Base-by-base conservation (phyloP, 2,888 invertebrate genomes). In the Ditylenchus weischeri region DNA sequence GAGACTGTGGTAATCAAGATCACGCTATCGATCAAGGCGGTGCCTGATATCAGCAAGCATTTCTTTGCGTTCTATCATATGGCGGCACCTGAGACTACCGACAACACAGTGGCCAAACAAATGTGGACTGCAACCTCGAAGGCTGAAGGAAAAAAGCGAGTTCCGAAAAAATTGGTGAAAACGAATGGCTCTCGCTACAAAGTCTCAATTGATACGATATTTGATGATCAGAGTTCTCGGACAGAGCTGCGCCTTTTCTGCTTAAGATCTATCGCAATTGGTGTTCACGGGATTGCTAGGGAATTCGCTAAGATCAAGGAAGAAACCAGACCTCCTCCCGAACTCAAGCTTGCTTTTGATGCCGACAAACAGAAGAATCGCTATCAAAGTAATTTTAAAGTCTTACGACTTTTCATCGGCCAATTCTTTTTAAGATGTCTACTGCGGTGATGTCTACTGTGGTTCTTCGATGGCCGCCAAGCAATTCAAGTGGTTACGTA, bases 61-160 rank as follows among this genome's bases (percentile, higher is more conserved):
- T 77, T 76, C 68, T 75, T 78, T 64, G 76, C 76, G 68, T 73
- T 78, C 65, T 78, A 77, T 69, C 77, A 77, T 65, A 58, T 72
- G 35, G 61, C 68, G n/a, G 66, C 64, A n/a, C n/a, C 54, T 7
- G 54, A 54, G 11, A 57, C 35, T 57, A 72, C 73, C 47, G 57
- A 50, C 57, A 70, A 69, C 35, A 65, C 60, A 58, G 68, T 68
- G 19, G 68, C 73, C 19, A 67, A 75, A 58, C 51, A 70, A 54
- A 57, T 72, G 19, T 78, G 77, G 77, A 62, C 59, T 0, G 38
- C 72, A 11, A 71, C 69, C 0, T 57, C 76, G 36, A 75, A 75
- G 60, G 72, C 77, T 8, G 77, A 76, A 36, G 78, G 77, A 21
- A 75, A 77, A 23, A 65, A 68, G 19, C 72, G 78, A 48, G 29